These are phyloP conservation scores for Autographa gamma DNA, from an alignment of 2,888 invertebrate genomes.

Conservation along the genomic window DNA sequence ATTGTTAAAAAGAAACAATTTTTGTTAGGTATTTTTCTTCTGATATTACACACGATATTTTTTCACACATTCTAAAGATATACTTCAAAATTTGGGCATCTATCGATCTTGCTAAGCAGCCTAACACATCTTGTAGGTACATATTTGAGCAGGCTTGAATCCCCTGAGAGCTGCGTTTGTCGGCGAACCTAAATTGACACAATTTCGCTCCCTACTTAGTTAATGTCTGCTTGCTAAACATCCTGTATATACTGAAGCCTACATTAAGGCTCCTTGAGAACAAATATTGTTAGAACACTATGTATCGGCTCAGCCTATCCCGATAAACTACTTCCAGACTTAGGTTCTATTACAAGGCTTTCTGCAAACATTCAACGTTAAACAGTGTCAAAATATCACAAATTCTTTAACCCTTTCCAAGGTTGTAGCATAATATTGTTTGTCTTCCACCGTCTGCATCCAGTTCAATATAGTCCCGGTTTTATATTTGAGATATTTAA, in stretches of 20 bases:
- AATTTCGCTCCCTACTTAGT: background rate
- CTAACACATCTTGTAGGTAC: background rate
- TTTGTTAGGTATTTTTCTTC: too few species aligned
- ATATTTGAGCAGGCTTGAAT: background rate
- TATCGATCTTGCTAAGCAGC: too few species aligned
- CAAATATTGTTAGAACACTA: background rate
- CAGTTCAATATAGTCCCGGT: too few species aligned
- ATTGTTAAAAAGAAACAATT: too few species aligned
- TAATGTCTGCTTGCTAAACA: background rate
- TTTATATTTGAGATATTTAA: too few species aligned
- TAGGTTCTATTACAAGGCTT: too few species aligned
- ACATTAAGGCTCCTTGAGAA: background rate
- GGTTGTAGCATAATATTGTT: background rate
- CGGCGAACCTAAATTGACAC: slow-evolving; percentile 3
- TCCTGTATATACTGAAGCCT: background rate
- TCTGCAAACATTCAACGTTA: background rate
- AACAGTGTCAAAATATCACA: too few species aligned
- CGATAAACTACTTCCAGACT: background rate
- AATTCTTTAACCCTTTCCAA: background rate
- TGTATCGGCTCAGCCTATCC: background rate
- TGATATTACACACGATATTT: too few species aligned
- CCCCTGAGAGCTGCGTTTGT: background rate
- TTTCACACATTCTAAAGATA: too few species aligned
- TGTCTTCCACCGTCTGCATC: too few species aligned
- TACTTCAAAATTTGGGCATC: too few species aligned